Evolutionary conservation across 1,140 invertebrate genomes (phyloP).

Genomic region (Calycopis cecrops): DNA sequence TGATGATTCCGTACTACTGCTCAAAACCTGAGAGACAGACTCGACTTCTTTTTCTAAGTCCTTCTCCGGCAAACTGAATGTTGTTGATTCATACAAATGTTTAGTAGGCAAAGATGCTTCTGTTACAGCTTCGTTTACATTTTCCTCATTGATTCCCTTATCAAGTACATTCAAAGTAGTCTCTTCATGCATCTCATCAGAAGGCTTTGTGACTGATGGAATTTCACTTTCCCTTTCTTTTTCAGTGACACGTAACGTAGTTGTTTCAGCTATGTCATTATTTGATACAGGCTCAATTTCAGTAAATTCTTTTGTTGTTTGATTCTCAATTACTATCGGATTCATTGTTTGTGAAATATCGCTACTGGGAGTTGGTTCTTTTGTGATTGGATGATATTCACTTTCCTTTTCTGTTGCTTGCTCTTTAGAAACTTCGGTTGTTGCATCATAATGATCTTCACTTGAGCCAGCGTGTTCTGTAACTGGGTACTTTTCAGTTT

Average conservation of each 20-base stretch:
- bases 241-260: conserved; percentile 8
- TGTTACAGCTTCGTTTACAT: background rate
- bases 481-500: conserved; percentile 2
- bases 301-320: background rate
- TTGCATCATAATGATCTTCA: background rate
- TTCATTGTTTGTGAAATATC: too few species aligned
- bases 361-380: background rate
- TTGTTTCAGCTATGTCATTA: conserved; percentile 11
- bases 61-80: background rate
- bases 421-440: background rate
- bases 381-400: background rate
- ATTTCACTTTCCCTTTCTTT: conserved; percentile 13
- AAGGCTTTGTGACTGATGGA: conserved; percentile 10
- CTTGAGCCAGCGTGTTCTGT: conserved; percentile 1
- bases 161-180: background rate
- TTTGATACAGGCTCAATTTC: background rate
- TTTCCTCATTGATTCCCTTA: background rate
- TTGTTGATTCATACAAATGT: background rate
- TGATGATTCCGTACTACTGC: background rate
- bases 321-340: background rate
- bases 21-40: background rate
- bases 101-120: background rate
- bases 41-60: background rate
- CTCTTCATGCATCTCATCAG: background rate
- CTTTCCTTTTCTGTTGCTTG: conserved; percentile 11